Conservation (phyloP, 2,888 invertebrate genomes). For the Caenorhabditis sp. region DNA sequence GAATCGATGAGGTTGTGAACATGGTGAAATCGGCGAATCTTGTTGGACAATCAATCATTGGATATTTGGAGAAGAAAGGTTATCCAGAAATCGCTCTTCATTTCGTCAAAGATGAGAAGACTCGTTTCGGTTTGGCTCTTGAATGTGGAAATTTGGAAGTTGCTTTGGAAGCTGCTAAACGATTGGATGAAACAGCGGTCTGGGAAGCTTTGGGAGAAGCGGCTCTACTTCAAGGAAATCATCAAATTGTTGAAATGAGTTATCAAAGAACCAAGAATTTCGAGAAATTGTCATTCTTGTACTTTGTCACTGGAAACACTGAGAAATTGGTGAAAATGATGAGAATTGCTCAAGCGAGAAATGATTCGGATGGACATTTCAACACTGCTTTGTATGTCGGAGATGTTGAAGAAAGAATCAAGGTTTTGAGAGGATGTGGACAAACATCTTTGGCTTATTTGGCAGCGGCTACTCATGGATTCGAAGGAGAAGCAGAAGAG, state of each 20-base stretch:
- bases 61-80: conserved; percentile 95
- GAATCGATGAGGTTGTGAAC: conserved; percentile 85
- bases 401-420: conserved; percentile 87
- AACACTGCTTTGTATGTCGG: conserved; percentile 91
- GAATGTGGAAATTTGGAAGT: conserved; percentile 98
- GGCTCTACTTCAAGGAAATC: conserved; percentile 82
- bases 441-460: conserved; percentile 82
- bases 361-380: conserved; percentile 94
- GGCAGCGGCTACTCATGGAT: conserved; percentile 90
- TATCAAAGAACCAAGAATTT: conserved; percentile 99
- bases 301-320: conserved; percentile 92
- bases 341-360: conserved; percentile 97
- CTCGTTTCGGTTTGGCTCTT: conserved; percentile 86
- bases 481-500: conserved; percentile 82
- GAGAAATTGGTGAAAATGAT: conserved; percentile 98
- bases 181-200: conserved; percentile 89
- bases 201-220: conserved; percentile 95
- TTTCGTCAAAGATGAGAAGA: conserved; percentile 98
- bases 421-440: conserved; percentile 78
- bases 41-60: conserved; percentile 98
- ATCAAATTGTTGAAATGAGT: conserved; percentile 91
- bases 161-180: conserved; percentile 92
- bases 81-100: conserved; percentile 98
- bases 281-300: conserved; percentile 95
- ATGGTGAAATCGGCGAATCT: conserved; percentile 92